Conservation (phyloP, 2,113 vertebrate species). For the Bufo gargarizans region DNA sequence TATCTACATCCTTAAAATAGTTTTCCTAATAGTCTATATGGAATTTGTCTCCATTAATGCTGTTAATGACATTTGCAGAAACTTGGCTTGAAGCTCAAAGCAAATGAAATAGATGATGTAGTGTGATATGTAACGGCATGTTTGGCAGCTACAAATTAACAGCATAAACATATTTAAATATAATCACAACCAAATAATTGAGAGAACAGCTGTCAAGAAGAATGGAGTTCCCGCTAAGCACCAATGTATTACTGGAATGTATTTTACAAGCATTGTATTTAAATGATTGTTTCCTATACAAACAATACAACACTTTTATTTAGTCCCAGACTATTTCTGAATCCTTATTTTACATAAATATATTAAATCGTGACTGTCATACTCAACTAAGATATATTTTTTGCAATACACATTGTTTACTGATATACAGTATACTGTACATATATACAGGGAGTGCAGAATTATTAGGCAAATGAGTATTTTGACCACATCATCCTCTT, state of each 20-base stretch:
- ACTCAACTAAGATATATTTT: too few species aligned
- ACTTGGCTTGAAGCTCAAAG: slow-evolving; percentile 16
- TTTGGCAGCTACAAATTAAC: background rate
- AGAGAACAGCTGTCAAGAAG: slow-evolving; percentile 30
- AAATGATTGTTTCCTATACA: slow-evolving; percentile 14
- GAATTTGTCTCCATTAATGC: background rate
- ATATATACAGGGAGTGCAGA: too few species aligned
- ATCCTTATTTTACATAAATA: background rate
- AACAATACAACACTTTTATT: background rate
- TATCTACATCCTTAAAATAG: background rate
- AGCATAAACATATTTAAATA: slow-evolving; percentile 20
- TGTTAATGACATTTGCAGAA: background rate
- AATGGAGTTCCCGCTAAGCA: slow-evolving; percentile 7
- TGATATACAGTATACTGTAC: too few species aligned
- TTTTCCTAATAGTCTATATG: background rate
- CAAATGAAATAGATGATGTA: background rate
- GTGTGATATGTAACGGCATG: background rate
- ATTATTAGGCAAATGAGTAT: too few species aligned
- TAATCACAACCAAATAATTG: background rate
- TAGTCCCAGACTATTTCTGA: background rate
- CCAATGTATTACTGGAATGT: background rate
- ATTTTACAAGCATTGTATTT: slow-evolving; percentile 13
- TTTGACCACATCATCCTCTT: too few species aligned
- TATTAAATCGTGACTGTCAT: too few species aligned
- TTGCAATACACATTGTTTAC: too few species aligned